Conservation (phyloP, 2,888 invertebrate species). For the Hoplodrina blanda region DNA sequence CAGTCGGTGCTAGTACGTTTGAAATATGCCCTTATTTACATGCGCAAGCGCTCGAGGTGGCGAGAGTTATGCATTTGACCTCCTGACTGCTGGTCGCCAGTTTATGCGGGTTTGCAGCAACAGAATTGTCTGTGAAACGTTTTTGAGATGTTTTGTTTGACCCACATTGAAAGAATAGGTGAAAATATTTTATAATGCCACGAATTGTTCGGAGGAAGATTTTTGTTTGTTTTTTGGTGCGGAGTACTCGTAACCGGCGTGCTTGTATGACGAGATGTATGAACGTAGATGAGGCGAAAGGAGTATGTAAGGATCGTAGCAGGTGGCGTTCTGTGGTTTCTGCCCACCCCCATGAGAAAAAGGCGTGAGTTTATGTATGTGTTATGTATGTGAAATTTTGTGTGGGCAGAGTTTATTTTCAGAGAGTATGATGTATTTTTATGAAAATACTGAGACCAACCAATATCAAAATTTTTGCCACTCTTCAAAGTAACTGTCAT, state of each 20-base stretch:
- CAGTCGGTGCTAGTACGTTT: conserved; percentile 65
- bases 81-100: conserved; percentile 64
- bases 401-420: neutral
- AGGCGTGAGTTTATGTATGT: no score
- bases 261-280: no score
- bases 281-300: no score
- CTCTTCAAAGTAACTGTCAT: no score
- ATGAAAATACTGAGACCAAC: no score
- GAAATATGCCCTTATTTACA: conserved; percentile 84
- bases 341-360: no score
- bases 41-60: conserved; percentile 74
- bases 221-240: neutral
- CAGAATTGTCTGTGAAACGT: conserved; percentile 64
- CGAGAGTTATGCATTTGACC: conserved; percentile 83
- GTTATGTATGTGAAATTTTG: neutral
- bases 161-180: conserved; percentile 60
- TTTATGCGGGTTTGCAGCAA: conserved; percentile 54
- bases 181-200: conserved; percentile 49
- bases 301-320: no score
- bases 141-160: conserved; percentile 65
- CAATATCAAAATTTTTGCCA: no score
- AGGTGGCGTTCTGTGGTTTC: no score
- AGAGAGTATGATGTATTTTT: no score
- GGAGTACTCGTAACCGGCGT: no score
- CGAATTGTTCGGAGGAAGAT: neutral